These are phyloP conservation scores for Tauraco erythrolophus DNA, from an alignment of 2,113 vertebrate species.

Conservation along the genomic window DNA sequence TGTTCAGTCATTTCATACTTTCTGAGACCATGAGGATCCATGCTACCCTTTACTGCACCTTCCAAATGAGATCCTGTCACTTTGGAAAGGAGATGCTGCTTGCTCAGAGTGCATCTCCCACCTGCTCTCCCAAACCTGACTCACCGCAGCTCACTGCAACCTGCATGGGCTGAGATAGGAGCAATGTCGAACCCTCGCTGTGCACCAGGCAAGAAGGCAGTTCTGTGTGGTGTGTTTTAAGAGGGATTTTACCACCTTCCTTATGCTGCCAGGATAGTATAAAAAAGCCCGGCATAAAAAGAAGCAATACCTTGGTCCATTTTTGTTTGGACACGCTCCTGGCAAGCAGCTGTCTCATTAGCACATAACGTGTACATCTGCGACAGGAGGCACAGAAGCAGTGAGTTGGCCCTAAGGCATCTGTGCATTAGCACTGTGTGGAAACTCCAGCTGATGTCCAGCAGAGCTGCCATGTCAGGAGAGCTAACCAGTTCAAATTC, in stretches of 20 bases:
- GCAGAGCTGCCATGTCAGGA: not conserved
- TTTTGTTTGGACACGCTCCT: not conserved
- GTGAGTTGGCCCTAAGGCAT: not conserved
- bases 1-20: not conserved
- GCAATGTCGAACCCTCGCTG: not conserved
- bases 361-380: not conserved
- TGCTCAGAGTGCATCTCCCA: not conserved
- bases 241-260: not conserved
- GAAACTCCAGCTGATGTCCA: not conserved
- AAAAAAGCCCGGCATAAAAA: not conserved
- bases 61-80: not conserved
- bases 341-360: not conserved
- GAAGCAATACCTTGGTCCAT: not conserved
- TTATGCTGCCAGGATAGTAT: not conserved
- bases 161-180: not conserved
- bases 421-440: not conserved
- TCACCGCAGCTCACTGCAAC: not conserved
- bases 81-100: not conserved
- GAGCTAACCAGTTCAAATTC: not conserved
- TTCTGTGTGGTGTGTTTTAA: not conserved
- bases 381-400: not conserved
- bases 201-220: not conserved
- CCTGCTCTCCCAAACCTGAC: not conserved
- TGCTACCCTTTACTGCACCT: rapidly evolving
- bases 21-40: not conserved